phyloP scores from a whole-genome alignment of 2,888 invertebrate genomes.

The Ophraella communa region DNA sequence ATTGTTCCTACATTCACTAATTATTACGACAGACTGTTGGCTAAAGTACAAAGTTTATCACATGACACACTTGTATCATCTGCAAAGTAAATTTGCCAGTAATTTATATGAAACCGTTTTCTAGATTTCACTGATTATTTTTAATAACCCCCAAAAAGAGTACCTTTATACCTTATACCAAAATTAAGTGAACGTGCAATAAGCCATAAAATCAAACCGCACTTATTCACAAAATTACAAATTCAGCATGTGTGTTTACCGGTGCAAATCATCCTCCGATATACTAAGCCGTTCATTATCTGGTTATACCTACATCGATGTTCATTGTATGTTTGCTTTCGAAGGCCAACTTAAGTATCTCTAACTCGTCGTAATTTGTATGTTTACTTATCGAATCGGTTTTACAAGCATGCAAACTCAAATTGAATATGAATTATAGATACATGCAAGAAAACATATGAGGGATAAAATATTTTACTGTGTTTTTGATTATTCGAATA shows the following conservation, averaged over 20 bases:
- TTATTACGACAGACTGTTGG: no score
- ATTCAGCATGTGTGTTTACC: constrained; percentile 51
- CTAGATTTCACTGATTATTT: no score
- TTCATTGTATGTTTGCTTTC: constrained; percentile 42
- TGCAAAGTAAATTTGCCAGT: no score
- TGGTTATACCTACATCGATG: constrained; percentile 49
- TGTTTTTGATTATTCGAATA: no score
- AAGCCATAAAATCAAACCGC: neutral
- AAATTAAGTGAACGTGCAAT: constrained; percentile 38
- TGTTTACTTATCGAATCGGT: constrained; percentile 44
- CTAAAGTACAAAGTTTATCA: no score
- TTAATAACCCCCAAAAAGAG: no score
- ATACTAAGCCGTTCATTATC: constrained; percentile 47
- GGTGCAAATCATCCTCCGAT: constrained; percentile 49
- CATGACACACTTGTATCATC: no score
- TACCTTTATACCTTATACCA: no score
- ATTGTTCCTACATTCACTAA: no score
- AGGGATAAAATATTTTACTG: no score
- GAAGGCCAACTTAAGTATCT: constrained; percentile 42
- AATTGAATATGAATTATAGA: constrained; percentile 40
- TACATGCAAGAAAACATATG: constrained; percentile 9
- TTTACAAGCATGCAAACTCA: constrained; percentile 39
- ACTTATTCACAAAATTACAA: constrained; percentile 41
- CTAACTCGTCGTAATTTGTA: constrained; percentile 45
- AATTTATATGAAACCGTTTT: no score